phyloP scores from a whole-genome alignment of 2,888 invertebrate genomes.

The Drosophila nigricruria region DNA sequence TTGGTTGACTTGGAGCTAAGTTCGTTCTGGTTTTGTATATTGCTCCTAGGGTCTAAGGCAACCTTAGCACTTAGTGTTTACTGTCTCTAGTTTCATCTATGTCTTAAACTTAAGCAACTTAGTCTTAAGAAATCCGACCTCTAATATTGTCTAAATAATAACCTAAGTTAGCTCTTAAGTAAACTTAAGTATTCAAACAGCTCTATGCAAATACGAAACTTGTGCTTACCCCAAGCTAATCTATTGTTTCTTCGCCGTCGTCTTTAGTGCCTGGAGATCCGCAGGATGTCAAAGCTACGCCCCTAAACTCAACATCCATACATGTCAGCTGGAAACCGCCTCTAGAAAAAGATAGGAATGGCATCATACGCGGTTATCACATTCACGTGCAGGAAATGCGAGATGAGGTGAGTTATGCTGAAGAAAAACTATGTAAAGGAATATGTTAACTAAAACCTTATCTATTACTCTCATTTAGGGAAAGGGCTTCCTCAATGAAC shows the following conservation, averaged over 20 bases:
- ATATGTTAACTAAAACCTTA: neutral
- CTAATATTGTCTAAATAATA: constrained; percentile 6
- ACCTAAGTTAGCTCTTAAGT: constrained; percentile 51
- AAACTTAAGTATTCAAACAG: constrained; percentile 21
- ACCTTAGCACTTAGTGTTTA: constrained; percentile 57
- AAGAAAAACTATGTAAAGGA: neutral
- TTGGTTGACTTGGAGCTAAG: constrained; percentile 64
- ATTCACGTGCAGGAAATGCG: constrained; percentile 96
- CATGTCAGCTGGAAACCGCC: constrained; percentile 98
- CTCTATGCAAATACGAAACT: constrained; percentile 1
- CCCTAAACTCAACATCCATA: constrained; percentile 98
- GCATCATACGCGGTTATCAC: constrained; percentile 98
- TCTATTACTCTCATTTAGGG: constrained; percentile 75
- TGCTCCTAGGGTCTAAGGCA: constrained; percentile 62
- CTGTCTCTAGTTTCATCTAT: constrained; percentile 51
- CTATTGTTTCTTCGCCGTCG: constrained; percentile 51
- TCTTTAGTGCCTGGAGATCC: constrained; percentile 98
- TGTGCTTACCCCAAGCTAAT: constrained; percentile 54
- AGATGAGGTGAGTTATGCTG: constrained; percentile 88
- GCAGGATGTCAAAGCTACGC: constrained; percentile 94
- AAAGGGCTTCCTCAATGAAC: constrained; percentile 92
- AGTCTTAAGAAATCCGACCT: constrained; percentile 41
- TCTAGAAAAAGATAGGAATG: constrained; percentile 95
- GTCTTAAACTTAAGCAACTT: constrained; percentile 59
- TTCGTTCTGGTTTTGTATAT: constrained; percentile 73